Evolutionary conservation across 2,113 vertebrate genomes (phyloP).

Genomic region (Brachypodius melanocephalos): DNA sequence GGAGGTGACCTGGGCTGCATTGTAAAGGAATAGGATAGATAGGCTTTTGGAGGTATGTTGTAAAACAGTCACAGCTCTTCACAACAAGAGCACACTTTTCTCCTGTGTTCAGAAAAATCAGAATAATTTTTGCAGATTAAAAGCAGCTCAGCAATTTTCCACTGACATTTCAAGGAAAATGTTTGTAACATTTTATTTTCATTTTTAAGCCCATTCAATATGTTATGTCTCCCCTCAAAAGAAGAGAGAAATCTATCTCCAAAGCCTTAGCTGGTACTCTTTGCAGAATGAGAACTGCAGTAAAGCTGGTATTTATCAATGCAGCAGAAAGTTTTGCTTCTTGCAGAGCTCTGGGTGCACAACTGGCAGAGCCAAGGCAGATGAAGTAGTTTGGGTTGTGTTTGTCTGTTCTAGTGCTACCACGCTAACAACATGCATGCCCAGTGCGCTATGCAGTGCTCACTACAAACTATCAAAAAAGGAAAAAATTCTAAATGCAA

Average conservation of each 20-base stretch:
- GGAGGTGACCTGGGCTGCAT: slow-evolving; percentile 1
- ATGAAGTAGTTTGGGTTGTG: not conserved
- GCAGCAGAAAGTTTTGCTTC: not conserved
- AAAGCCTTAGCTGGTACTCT: not conserved
- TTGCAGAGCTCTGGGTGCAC: not conserved
- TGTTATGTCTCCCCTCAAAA: not conserved
- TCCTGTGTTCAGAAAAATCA: not conserved
- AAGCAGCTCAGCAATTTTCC: not conserved
- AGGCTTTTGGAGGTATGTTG: not conserved
- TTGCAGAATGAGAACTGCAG: not conserved
- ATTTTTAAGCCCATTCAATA: not conserved
- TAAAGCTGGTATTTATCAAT: not conserved
- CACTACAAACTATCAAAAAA: not conserved
- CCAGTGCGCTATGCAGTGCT: not conserved
- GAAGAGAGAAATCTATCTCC: not conserved
- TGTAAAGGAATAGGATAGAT: not conserved
- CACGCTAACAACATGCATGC: not conserved
- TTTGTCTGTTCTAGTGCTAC: not conserved
- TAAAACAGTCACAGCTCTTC: not conserved
- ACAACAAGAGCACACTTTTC: not conserved
- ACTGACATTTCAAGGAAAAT: not conserved
- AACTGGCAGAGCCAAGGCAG: not conserved
- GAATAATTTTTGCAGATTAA: not conserved
- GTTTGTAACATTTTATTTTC: not conserved
- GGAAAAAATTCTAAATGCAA: not conserved